Base-by-base conservation (phyloP, 2,113 vertebrate species). In the Ceyx cyanopectus region DNA sequence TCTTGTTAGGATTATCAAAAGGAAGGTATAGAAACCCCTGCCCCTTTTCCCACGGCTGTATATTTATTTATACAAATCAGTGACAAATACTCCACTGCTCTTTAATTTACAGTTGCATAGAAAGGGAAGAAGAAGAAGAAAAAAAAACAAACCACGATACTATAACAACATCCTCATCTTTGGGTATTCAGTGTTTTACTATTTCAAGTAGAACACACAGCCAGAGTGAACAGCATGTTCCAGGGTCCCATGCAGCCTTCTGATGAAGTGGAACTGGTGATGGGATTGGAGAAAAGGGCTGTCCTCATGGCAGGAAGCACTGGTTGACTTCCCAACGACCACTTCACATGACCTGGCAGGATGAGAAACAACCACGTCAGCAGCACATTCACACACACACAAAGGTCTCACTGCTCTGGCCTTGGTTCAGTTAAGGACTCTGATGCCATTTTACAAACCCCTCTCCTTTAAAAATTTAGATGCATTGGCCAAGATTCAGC, bases 21-120 rank as follows among this genome's bases (percentile, higher is more conserved):
- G 96, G 96, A 97, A 97, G 10, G 4, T 93, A 97, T 98, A 98
- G 96, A 98, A 98, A 98, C 96, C 97, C 98, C 95, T 94, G 84
- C 96, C 97, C 97, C 85, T 91, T 92, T 90, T 97, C 95, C 97
- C 97, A 75, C 78, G 93, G 97, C 97, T 97, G 97, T 97, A 94
- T 98, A 97, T 98, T 97, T 97, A 97, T 98, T 97, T 97, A 97
- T 98, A 99, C 98, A 98, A 98, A 98, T 98, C 98, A 97, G 97
- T 96, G 97, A 98, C 97, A 98, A 98, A 98, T 97, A 98, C 98
- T 98, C 98, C 98, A 98, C 97, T 98, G 97, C 98, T 98, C 96
- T 87, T 97, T 98, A 98, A 98, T 99, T 98, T 99, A 99, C 99
- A 99, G 92, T 99, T 99, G 99, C 99, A 99, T 99, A 99, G 99